Percentiles rank a stretch among this genome's conserved stretches.
These are phyloP conservation scores for Lasioglossum lativentre DNA, from an alignment of 2,888 invertebrate species.

Conservation along the genomic window DNA sequence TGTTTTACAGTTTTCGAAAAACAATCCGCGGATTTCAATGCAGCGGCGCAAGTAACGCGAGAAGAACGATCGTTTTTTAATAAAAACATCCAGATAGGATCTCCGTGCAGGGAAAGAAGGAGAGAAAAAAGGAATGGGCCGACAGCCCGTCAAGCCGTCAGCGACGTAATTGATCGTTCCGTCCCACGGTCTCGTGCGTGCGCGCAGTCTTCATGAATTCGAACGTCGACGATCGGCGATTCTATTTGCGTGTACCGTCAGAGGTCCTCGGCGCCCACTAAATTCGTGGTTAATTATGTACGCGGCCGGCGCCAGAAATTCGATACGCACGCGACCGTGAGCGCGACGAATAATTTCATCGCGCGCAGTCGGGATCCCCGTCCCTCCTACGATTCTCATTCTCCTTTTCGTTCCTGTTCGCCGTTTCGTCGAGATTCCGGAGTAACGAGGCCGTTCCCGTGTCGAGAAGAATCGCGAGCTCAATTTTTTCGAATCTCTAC, in stretches of 20 bases:
- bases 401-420: not conserved
- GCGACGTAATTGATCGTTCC: constrained; percentile 30
- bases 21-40: not conserved
- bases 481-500: not conserved
- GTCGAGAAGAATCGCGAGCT: not conserved
- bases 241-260: constrained; percentile 45
- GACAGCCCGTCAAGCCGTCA: not conserved
- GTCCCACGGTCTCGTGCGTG: constrained; percentile 16
- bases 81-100: not conserved
- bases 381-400: not conserved
- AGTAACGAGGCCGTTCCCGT: not conserved
- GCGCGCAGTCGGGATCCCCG: not conserved
- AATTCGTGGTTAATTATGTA: constrained; percentile 58
- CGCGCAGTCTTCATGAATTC: constrained; percentile 35
- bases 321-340: constrained; percentile 51
- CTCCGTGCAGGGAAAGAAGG: not conserved
- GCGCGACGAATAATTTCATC: constrained; percentile 28
- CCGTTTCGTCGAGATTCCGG: constrained; percentile 1
- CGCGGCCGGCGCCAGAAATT: constrained; percentile 41
- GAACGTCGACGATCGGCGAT: constrained; percentile 25
- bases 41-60: not conserved
- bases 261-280: constrained; percentile 32
- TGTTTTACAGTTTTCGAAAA: not conserved
- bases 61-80: not conserved
- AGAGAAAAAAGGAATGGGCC: not conserved